phyloP scores from a whole-genome alignment of 1,140 invertebrate genomes.

The Hylaeus anthracinus region DNA sequence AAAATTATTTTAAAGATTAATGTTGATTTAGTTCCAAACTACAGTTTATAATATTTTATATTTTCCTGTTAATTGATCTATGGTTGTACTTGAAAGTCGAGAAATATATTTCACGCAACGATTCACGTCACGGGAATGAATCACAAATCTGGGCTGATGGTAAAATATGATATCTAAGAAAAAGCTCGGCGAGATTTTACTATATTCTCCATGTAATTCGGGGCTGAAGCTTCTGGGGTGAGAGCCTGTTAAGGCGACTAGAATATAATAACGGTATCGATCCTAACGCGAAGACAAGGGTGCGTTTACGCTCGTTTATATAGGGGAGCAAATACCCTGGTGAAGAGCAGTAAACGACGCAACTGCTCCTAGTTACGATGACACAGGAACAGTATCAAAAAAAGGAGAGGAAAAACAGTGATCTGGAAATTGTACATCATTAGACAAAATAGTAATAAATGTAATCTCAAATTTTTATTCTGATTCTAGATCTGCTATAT shows the following conservation, averaged over 20 bases:
- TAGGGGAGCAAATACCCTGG: constrained; percentile 8
- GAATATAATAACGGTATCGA: constrained; percentile 39
- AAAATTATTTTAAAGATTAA: too few relatives aligned
- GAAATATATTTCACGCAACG: neutral
- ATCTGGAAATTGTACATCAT: too few relatives aligned
- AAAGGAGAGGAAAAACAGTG: neutral
- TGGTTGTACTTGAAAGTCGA: too few relatives aligned
- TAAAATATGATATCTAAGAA: neutral
- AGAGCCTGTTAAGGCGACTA: constrained; percentile 16
- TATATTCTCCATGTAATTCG: neutral
- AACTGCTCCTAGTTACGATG: neutral
- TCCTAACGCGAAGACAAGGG: constrained; percentile 16
- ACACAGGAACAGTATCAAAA: neutral
- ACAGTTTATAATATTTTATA: too few relatives aligned
- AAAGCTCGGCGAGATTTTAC: neutral
- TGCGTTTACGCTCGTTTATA: constrained; percentile 19
- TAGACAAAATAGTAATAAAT: too few relatives aligned
- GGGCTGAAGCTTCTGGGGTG: neutral
- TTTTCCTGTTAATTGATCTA: too few relatives aligned
- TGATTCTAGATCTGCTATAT: too few relatives aligned
- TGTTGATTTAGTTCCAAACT: too few relatives aligned
- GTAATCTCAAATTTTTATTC: too few relatives aligned
- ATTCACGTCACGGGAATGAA: neutral
- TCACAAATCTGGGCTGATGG: neutral
- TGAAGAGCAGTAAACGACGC: neutral